Evolutionary conservation across 2,888 invertebrate species (phyloP).

Genomic region (Euplexia lucipara): DNA sequence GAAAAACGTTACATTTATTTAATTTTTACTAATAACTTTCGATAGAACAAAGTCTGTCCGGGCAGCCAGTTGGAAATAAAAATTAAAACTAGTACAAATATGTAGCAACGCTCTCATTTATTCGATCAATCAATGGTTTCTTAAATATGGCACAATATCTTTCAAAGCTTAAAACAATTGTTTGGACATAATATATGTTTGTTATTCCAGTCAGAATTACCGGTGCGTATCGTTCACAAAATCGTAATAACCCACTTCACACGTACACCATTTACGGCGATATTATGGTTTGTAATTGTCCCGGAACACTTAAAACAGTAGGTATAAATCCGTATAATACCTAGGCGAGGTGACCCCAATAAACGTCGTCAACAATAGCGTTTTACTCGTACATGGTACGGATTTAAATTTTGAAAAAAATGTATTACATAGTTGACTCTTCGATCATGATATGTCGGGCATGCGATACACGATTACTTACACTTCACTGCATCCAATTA

Average conservation of each 20-base stretch:
- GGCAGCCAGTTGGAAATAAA: too few species aligned
- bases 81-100: constrained; percentile 33
- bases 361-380: too few species aligned
- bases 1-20: too few species aligned
- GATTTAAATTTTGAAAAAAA: too few species aligned
- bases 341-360: too few species aligned
- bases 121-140: constrained; percentile 46
- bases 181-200: constrained; percentile 24
- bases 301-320: background rate
- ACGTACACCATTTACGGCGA: constrained; percentile 20
- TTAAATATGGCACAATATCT: constrained; percentile 41
- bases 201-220: constrained; percentile 36
- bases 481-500: too few species aligned
- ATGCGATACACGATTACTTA: too few species aligned
- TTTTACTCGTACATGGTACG: too few species aligned
- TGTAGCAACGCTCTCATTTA: constrained; percentile 56
- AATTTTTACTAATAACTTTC: too few species aligned
- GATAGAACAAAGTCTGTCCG: too few species aligned
- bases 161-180: constrained; percentile 25
- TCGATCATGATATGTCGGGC: too few species aligned
- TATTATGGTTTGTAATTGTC: background rate
- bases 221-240: constrained; percentile 39
- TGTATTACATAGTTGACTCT: too few species aligned
- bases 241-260: constrained; percentile 52
- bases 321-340: background rate